These are phyloP conservation scores for Gymnorhina tibicen DNA, from an alignment of 2,113 vertebrate genomes.

Conservation along the genomic window DNA sequence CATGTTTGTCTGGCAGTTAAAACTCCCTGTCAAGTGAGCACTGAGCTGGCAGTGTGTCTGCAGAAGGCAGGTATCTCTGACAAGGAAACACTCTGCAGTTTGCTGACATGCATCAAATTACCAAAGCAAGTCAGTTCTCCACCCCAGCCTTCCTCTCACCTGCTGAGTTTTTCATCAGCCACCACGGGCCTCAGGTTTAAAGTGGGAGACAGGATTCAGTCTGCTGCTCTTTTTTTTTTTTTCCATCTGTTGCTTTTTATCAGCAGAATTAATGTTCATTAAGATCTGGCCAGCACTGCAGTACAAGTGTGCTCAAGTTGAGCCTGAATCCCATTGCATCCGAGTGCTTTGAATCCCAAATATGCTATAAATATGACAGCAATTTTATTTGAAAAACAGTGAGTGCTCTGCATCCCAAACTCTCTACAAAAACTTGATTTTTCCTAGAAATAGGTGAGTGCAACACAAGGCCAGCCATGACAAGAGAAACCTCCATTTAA, in stretches of 20 bases:
- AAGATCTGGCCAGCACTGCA: background rate
- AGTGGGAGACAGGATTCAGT: background rate
- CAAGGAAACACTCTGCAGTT: background rate
- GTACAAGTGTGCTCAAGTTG: background rate
- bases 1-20: background rate
- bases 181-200: background rate
- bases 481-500: background rate
- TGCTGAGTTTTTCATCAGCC: background rate
- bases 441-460: background rate
- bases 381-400: background rate
- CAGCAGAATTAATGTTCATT: constrained; percentile 4
- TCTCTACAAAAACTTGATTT: background rate
- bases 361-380: background rate
- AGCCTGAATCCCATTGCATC: background rate
- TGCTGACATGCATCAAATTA: background rate
- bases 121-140: background rate
- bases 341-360: background rate
- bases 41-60: background rate
- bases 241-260: background rate
- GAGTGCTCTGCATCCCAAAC: background rate
- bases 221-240: background rate
- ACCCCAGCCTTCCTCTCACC: background rate
- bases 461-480: background rate
- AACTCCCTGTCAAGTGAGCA: background rate
- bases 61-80: background rate